Evolutionary conservation across 2,797 vertebrate genomes (phyloP).

Genomic region (Nyctalus aviator): DNA sequence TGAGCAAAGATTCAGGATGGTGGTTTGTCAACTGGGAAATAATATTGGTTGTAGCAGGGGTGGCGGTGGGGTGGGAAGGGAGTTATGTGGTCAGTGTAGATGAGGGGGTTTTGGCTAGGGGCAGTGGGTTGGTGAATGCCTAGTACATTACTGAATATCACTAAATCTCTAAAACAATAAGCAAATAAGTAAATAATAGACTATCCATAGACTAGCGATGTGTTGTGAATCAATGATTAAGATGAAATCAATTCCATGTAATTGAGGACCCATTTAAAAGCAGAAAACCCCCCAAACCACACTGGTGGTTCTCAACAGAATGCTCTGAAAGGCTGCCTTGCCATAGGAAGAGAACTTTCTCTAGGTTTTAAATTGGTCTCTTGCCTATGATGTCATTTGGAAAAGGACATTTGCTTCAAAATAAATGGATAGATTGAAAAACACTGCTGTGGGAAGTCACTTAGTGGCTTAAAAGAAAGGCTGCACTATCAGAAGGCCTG

Average conservation of each 20-base stretch:
- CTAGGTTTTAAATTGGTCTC: background rate
- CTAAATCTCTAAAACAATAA: background rate
- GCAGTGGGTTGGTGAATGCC: background rate
- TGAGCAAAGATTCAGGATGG: background rate
- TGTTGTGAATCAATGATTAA: background rate
- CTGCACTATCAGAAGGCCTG: background rate
- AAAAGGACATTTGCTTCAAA: slow-evolving; percentile 44
- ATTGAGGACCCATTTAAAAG: background rate
- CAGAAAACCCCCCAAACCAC: background rate
- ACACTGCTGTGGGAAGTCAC: background rate
- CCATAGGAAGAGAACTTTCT: background rate
- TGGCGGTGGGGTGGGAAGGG: too few relatives aligned
- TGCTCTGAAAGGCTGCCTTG: background rate
- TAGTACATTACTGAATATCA: background rate
- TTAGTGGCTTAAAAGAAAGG: background rate
- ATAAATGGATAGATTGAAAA: slow-evolving; percentile 32
- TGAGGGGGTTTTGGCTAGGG: background rate
- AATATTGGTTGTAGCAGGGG: too few relatives aligned
- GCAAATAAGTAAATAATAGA: background rate
- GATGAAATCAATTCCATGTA: background rate
- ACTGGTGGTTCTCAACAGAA: background rate
- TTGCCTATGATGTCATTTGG: background rate
- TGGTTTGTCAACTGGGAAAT: background rate
- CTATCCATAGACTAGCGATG: background rate
- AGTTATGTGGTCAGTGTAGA: background rate